A percentile compares a stretch with the other conserved stretches of the same genome.
phyloP scores from a whole-genome alignment of 2,888 invertebrate genomes.

The Microplitis deprimator region DNA sequence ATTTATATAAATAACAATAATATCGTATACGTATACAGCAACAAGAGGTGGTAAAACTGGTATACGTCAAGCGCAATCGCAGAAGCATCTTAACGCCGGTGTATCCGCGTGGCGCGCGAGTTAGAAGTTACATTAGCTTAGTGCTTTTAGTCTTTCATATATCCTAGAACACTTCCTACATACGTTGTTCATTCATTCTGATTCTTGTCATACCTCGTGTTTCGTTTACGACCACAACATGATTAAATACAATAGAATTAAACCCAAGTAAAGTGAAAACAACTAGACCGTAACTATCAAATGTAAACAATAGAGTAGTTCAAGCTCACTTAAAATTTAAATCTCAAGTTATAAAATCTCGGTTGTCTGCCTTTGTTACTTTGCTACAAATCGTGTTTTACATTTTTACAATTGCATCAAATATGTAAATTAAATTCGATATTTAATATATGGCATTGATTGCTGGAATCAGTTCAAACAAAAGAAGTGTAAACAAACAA shows the following conservation, averaged over 20 bases:
- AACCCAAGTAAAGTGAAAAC: background rate
- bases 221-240: conserved; percentile 12
- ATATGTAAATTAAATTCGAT: background rate
- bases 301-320: background rate
- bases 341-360: background rate
- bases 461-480: background rate
- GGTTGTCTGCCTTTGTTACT: background rate
- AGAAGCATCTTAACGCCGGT: conserved; percentile 53
- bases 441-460: background rate
- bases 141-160: conserved; percentile 61
- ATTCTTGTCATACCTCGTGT: conserved; percentile 47
- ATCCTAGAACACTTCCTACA: conserved; percentile 44
- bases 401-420: background rate
- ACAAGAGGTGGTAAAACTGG: conserved; percentile 15
- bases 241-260: background rate
- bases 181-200: conserved; percentile 61
- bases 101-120: conserved; percentile 63
- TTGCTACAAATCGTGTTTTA: background rate
- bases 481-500: background rate
- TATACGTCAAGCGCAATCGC: conserved; percentile 59
- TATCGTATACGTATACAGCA: background rate
- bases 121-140: conserved; percentile 58
- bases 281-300: background rate
- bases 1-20: background rate
- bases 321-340: background rate